A percentile compares a stretch with the other conserved stretches of the same genome.
Conservation (phyloP, 2,888 invertebrate genomes). For the Parochlus steinenii region DNA sequence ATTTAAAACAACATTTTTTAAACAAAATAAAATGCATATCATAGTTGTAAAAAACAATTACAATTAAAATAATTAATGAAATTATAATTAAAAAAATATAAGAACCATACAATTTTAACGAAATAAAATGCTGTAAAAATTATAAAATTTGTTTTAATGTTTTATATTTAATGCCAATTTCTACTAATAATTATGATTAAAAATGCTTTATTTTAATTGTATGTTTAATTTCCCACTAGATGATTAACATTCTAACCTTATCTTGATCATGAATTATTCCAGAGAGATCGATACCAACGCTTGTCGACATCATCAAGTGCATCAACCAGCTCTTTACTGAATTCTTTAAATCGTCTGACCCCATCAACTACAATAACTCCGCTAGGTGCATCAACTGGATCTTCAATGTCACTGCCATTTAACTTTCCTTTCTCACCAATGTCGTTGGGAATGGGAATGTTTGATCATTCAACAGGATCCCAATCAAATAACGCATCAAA, state of each 20-base stretch:
- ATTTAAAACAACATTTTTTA: constrained; percentile 34
- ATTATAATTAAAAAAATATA: constrained; percentile 8
- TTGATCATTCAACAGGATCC: constrained; percentile 21
- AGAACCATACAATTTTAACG: constrained; percentile 50
- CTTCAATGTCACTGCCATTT: constrained; percentile 34
- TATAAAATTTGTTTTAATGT: background rate
- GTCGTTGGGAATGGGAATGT: constrained; percentile 29
- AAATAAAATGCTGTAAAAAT: constrained; percentile 31
- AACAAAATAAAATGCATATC: constrained; percentile 68
- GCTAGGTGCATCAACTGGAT: background rate
- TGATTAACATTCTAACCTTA: background rate
- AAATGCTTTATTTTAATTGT: constrained; percentile 4
- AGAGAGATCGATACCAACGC: constrained; percentile 10
- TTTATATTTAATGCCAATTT: background rate
- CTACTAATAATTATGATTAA: background rate
- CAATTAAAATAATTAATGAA: constrained; percentile 4
- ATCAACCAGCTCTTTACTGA: constrained; percentile 8
- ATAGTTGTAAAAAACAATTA: constrained; percentile 59
- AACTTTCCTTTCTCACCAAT: constrained; percentile 37
- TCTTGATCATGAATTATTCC: background rate
- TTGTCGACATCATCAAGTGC: constrained; percentile 9
- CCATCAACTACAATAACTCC: constrained; percentile 2
- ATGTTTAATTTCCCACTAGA: background rate
- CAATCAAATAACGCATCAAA: constrained; percentile 1
- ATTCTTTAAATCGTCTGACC: constrained; percentile 10